Conservation (phyloP, 2,113 vertebrate genomes). For the Zapornia atra region DNA sequence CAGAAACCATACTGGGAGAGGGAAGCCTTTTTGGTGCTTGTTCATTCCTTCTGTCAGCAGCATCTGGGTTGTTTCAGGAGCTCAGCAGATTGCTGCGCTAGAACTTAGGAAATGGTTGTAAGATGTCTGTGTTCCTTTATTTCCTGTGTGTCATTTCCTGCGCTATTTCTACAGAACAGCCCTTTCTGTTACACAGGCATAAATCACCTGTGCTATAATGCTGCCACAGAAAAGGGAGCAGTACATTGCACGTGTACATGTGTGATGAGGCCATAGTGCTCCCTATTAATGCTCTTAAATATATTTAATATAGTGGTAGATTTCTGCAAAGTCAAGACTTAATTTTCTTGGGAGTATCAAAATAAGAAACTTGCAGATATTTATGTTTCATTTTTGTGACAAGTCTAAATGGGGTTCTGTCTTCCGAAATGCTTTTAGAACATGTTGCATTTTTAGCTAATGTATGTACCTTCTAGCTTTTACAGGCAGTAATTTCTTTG, state of each 20-base stretch:
- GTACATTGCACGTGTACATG: accelerated
- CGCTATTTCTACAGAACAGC: slow-evolving; percentile 56
- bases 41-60: background rate
- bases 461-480: background rate
- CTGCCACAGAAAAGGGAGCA: slow-evolving; percentile 27
- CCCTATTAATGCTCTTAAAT: slow-evolving; percentile 21
- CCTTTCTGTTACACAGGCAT: slow-evolving; percentile 22
- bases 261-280: background rate
- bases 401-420: background rate
- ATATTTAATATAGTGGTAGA: slow-evolving; percentile 2
- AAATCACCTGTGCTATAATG: slow-evolving; percentile 15
- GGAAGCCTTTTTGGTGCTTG: background rate
- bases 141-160: slow-evolving; percentile 64
- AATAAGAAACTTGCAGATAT: background rate
- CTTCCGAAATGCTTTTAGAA: slow-evolving; percentile 22
- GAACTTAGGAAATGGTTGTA: slow-evolving; percentile 47
- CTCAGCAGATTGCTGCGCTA: background rate
- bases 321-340: slow-evolving; percentile 20
- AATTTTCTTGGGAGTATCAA: background rate
- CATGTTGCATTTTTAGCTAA: background rate
- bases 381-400: slow-evolving; percentile 10
- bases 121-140: slow-evolving; percentile 48
- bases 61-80: slow-evolving; percentile 62
- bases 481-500: background rate
- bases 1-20: background rate